phyloP scores from a whole-genome alignment of 1,140 invertebrate genomes.

The Lerema accius region DNA sequence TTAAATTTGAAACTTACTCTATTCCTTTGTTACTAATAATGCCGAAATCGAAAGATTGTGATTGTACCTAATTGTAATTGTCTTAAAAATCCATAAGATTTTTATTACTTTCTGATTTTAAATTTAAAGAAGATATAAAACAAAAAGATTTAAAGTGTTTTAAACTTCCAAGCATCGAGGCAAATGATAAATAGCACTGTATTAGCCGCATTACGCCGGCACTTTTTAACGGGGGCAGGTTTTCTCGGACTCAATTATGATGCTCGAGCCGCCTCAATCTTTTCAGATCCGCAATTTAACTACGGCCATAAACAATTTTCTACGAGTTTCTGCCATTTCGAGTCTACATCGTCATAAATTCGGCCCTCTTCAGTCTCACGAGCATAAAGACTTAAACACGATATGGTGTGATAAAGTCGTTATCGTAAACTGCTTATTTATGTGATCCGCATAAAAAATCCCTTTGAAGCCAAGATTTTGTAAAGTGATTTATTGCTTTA shows the following conservation, averaged over 20 bases:
- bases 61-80: too few species aligned
- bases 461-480: not conserved
- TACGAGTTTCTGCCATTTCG: constrained; percentile 43
- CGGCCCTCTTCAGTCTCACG: constrained; percentile 34
- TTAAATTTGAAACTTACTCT: too few species aligned
- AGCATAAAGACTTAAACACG: constrained; percentile 45
- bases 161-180: too few species aligned
- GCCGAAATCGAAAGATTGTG: too few species aligned
- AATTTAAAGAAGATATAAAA: too few species aligned
- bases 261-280: constrained; percentile 9
- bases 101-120: too few species aligned
- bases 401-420: constrained; percentile 42
- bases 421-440: constrained; percentile 28
- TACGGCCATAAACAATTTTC: constrained; percentile 47
- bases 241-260: constrained; percentile 11
- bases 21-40: too few species aligned
- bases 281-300: constrained; percentile 30
- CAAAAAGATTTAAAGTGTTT: too few species aligned
- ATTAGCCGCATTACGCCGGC: constrained; percentile 6
- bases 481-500: not conserved
- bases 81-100: too few species aligned
- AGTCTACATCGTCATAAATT: constrained; percentile 44
- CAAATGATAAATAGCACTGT: constrained; percentile 6
- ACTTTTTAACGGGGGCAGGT: constrained; percentile 4
- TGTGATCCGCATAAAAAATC: constrained; percentile 13